These are phyloP conservation scores for Lingula anatina DNA, from an alignment of 2,888 invertebrate genomes.

Conservation along the genomic window DNA sequence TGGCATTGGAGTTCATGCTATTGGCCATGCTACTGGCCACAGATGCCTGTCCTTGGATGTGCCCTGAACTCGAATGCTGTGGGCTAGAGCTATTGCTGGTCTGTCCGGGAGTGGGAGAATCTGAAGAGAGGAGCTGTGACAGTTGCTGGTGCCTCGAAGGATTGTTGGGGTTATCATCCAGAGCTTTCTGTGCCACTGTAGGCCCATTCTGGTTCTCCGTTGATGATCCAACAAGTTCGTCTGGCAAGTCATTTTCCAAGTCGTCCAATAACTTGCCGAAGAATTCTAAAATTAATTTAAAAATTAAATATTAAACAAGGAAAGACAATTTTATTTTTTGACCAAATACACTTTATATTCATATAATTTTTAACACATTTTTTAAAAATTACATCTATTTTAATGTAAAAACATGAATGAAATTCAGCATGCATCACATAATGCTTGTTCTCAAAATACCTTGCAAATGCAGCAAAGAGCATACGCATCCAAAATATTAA, in stretches of 20 bases:
- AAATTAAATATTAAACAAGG: not conserved
- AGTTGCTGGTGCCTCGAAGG: slow-evolving; percentile 34
- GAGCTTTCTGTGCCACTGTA: slow-evolving; percentile 17
- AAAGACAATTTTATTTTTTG: not conserved
- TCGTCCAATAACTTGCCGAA: slow-evolving; percentile 18
- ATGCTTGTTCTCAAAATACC: too few species aligned
- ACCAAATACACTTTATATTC: too few species aligned
- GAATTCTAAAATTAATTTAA: slow-evolving; percentile 8
- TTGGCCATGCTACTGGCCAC: slow-evolving; percentile 15
- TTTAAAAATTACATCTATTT: too few species aligned
- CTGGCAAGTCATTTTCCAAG: slow-evolving; percentile 37
- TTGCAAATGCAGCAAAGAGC: too few species aligned
- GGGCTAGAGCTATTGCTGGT: slow-evolving; percentile 55
- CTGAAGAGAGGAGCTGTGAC: slow-evolving; percentile 32
- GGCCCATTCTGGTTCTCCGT: slow-evolving; percentile 23
- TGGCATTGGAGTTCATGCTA: slow-evolving; percentile 19
- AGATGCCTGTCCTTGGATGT: slow-evolving; percentile 8
- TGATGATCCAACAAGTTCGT: slow-evolving; percentile 32
- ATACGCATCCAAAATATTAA: too few species aligned
- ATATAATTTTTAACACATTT: too few species aligned
- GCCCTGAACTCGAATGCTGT: slow-evolving; percentile 9
- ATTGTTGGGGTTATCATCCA: slow-evolving; percentile 22
- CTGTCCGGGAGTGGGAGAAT: slow-evolving; percentile 23
- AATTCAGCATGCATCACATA: too few species aligned
- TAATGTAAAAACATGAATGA: too few species aligned